A percentile compares a stretch with the other conserved stretches of the same genome.
phyloP scores from a whole-genome alignment of 1,140 invertebrate genomes.

The Notospermus geniculatus region DNA sequence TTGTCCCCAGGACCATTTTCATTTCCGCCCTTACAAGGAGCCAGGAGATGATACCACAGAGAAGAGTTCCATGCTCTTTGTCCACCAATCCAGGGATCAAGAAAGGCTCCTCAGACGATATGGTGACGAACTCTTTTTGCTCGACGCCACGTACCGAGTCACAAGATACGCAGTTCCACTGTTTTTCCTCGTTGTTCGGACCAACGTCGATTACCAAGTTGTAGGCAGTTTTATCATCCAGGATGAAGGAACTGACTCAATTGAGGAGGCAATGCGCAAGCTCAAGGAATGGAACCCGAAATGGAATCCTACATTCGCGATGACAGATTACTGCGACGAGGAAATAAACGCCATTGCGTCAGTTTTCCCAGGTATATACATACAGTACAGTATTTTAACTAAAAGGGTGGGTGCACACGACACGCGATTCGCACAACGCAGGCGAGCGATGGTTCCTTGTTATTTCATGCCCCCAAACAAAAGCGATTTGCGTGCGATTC shows the following conservation, averaged over 20 bases:
- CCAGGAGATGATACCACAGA: neutral
- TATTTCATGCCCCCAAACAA: too few species aligned
- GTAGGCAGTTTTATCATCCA: slow-evolving; percentile 24
- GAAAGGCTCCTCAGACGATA: slow-evolving; percentile 17
- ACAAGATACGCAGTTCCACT: slow-evolving; percentile 28
- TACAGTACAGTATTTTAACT: too few species aligned
- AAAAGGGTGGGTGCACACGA: too few species aligned
- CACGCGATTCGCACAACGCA: too few species aligned
- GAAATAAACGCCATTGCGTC: slow-evolving; percentile 8
- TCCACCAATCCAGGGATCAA: slow-evolving; percentile 24
- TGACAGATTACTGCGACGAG: too few species aligned
- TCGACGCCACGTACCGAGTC: slow-evolving; percentile 30
- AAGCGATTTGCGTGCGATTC: too few species aligned
- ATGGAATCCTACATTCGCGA: slow-evolving; percentile 23
- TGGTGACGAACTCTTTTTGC: slow-evolving; percentile 20
- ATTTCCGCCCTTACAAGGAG: slow-evolving; percentile 9
- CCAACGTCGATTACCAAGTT: slow-evolving; percentile 22
- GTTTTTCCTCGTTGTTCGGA: slow-evolving; percentile 26
- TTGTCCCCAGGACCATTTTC: slow-evolving; percentile 15
- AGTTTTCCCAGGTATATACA: slow-evolving; percentile 5
- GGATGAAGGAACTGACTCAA: slow-evolving; percentile 15
- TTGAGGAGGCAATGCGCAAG: slow-evolving; percentile 18
- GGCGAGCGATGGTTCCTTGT: too few species aligned
- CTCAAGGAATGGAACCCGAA: slow-evolving; percentile 24
- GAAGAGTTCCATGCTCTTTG: slow-evolving; percentile 16